phyloP scores from a whole-genome alignment of 2,888 invertebrate species.

The Trachelus iudaicus region DNA sequence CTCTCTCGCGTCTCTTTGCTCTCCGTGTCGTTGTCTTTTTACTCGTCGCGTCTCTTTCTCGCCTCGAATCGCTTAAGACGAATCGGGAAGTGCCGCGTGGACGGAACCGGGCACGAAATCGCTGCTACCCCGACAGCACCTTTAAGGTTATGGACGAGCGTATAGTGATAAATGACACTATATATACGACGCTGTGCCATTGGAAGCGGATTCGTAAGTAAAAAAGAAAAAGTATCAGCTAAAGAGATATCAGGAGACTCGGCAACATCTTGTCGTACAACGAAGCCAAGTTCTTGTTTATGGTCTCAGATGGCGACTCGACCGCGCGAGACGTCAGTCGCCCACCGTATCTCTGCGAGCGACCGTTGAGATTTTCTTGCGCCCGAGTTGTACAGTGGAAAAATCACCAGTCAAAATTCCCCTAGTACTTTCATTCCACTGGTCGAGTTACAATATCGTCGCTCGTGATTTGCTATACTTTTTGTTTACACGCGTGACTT shows the following conservation, averaged over 20 bases:
- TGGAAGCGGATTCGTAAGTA: background rate
- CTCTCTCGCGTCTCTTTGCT: too few relatives aligned
- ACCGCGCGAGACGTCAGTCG: background rate
- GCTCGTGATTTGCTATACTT: too few relatives aligned
- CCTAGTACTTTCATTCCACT: too few relatives aligned
- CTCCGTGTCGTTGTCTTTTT: too few relatives aligned
- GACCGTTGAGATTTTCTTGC: too few relatives aligned
- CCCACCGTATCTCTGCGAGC: background rate
- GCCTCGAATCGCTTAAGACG: background rate
- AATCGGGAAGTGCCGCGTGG: background rate
- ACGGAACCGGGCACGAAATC: too few relatives aligned
- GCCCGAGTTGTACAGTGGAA: too few relatives aligned
- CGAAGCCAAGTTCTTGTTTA: conserved; percentile 8
- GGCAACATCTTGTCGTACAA: conserved; percentile 6
- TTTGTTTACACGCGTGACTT: too few relatives aligned
- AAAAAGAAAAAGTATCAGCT: background rate
- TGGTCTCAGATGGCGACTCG: conserved; percentile 1
- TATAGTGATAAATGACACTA: background rate
- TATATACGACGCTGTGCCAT: background rate
- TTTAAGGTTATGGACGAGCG: conserved; percentile 3
- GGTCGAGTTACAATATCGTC: too few relatives aligned
- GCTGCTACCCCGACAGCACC: background rate
- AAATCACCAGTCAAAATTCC: too few relatives aligned
- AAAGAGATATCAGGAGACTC: conserved; percentile 4
- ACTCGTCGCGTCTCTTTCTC: too few relatives aligned